Evolutionary conservation across 2,888 invertebrate species (phyloP).

Genomic region (Xestia xanthographa): DNA sequence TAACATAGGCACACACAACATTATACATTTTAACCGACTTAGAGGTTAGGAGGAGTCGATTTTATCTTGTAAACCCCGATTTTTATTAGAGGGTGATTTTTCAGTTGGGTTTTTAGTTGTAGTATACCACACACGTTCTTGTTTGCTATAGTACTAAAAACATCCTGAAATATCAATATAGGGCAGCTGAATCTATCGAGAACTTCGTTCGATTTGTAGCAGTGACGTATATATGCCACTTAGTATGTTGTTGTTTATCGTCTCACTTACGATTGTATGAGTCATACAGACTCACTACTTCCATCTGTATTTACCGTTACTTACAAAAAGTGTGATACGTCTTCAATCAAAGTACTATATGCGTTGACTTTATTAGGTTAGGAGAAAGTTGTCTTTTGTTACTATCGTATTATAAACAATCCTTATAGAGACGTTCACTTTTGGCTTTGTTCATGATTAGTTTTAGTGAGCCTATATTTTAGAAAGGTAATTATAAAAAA

Average conservation of each 20-base stretch:
- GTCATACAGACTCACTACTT: slow-evolving; percentile 20
- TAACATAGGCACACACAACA: too few relatives aligned
- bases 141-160: not conserved
- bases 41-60: too few relatives aligned
- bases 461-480: slow-evolving; percentile 32
- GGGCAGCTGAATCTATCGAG: not conserved
- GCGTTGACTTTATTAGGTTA: slow-evolving; percentile 34
- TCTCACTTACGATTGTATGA: slow-evolving; percentile 29
- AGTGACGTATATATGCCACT: slow-evolving; percentile 11
- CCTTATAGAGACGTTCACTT: slow-evolving; percentile 41
- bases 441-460: slow-evolving; percentile 36
- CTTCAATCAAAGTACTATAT: slow-evolving; percentile 36
- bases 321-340: slow-evolving; percentile 27
- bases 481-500: slow-evolving; percentile 14
- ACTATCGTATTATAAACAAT: slow-evolving; percentile 31
- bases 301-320: slow-evolving; percentile 31
- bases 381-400: slow-evolving; percentile 58
- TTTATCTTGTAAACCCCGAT: too few relatives aligned
- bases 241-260: slow-evolving; percentile 44
- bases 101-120: too few relatives aligned
- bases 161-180: not conserved
- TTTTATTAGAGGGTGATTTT: too few relatives aligned
- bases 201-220: slow-evolving; percentile 7
- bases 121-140: too few relatives aligned
- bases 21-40: too few relatives aligned